Base-by-base conservation (phyloP, 2,888 invertebrate species). In the Pinctada fucata region DNA sequence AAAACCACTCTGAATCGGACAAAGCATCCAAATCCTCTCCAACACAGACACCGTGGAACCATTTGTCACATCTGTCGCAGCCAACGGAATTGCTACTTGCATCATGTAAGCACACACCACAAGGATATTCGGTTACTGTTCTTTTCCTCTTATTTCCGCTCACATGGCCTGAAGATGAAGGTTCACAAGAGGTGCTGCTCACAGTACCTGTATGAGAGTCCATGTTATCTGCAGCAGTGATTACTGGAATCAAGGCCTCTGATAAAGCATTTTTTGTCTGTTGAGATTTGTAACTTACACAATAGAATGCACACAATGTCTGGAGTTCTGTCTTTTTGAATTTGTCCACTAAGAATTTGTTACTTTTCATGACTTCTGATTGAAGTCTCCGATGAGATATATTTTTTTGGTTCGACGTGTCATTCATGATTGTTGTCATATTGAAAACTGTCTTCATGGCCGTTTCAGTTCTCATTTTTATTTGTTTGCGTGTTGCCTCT, bases 401-500 rank as follows among this genome's bases (percentile, higher is more conserved):
- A 45, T 51, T 51, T 52, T 74, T 66, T 2, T 70, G n/a, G 48
- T 48, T n/a, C 51, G 74, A 13, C 5, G 3, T 51, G 49, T 78
- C 74, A 6, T n/a, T 50, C 51, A 31, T 16, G 45, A 74, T 65
- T 5, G 65, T 64, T 45, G 67, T 45, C 13, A 70, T 45, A 69
- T 65, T 74, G 48, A 72, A 77, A 6, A n/a, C n/a, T 8, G 45
- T n/a, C 52, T 31, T 48, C 5, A 45, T 31, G 31, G 2, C 31
- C 4, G n/a, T 31, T 5, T 72, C 47, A 16, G 58, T 71, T 13
- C 66, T 13, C 70, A 78, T 78, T 74, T 75, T 74, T 16, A 78
- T 78, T 65, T 71, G 74, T 47, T 78, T 78, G 8, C 78, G 58
- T 2, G 74, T 74, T 47, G 78, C 66, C 64, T 75, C 74, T n/a